Evolutionary conservation across 2,113 vertebrate genomes (phyloP).

Genomic region (Elgaria multicarinata): DNA sequence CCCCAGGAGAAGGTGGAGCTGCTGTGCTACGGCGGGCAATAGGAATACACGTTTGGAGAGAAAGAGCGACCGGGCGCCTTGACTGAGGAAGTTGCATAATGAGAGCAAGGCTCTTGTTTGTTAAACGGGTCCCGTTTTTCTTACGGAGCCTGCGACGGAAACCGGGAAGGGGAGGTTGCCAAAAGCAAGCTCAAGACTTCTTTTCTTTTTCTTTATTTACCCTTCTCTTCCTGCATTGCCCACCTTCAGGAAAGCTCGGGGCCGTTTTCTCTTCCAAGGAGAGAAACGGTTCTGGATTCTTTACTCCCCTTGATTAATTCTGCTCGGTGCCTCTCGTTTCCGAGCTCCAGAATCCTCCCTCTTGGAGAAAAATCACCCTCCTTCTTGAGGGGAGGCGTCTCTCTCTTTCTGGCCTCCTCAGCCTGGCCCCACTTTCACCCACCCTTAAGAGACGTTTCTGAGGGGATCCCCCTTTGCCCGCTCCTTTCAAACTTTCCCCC

Average conservation of each 20-base stretch:
- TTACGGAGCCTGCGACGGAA: background rate
- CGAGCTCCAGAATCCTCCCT: background rate
- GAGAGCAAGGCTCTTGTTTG: slow-evolving; percentile 47
- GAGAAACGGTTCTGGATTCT: background rate
- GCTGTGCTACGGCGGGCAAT: background rate
- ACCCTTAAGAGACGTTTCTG: background rate
- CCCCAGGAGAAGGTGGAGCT: background rate
- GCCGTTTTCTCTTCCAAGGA: background rate
- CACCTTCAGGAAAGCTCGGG: background rate
- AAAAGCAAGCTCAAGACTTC: background rate
- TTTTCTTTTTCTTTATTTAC: background rate
- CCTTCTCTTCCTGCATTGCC: background rate
- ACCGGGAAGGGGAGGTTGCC: slow-evolving; percentile 42
- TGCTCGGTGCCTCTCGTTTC: background rate
- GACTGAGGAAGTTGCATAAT: slow-evolving; percentile 65
- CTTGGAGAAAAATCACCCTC: background rate
- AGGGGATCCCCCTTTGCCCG: background rate
- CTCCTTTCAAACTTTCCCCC: background rate
- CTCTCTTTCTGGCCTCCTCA: background rate
- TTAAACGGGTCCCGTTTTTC: slow-evolving; percentile 29
- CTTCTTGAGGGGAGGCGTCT: background rate
- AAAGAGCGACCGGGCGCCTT: slow-evolving; percentile 25
- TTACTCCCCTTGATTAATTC: background rate
- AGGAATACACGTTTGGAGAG: background rate
- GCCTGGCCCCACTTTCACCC: background rate